These are phyloP conservation scores for Drosophila teissieri DNA, from an alignment of 1,140 invertebrate species.

Conservation along the genomic window DNA sequence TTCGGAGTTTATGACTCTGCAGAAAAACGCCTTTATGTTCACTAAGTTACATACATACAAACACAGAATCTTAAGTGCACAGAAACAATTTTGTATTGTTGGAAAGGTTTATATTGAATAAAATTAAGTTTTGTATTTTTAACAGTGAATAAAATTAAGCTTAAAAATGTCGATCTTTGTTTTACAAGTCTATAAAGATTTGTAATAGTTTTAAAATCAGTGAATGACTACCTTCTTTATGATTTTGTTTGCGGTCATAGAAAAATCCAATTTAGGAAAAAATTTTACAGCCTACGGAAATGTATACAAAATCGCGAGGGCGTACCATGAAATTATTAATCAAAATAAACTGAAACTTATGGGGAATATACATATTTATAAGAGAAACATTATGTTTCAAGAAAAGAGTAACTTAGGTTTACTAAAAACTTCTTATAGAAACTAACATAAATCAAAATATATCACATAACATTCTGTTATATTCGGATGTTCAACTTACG, in stretches of 20 bases:
- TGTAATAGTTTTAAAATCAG: no score
- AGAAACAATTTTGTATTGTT: slow-evolving; percentile 9
- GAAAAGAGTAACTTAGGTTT: no score
- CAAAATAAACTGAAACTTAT: neutral
- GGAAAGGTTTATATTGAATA: neutral
- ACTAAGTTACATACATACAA: slow-evolving; percentile 16
- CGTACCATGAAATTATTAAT: neutral
- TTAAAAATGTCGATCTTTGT: no score
- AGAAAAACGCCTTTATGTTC: slow-evolving; percentile 28
- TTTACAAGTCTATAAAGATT: no score
- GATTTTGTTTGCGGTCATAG: neutral
- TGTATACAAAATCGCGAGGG: neutral
- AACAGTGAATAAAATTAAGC: neutral
- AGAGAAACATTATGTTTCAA: no score
- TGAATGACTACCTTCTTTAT: neutral
- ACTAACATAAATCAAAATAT: neutral
- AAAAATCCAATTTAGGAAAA: neutral
- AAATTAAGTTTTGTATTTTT: neutral
- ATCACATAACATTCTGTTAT: slow-evolving; percentile 10
- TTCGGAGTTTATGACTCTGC: slow-evolving; percentile 43
- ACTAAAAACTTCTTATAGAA: neutral
- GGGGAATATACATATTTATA: neutral
- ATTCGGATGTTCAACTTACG: slow-evolving; percentile 48
- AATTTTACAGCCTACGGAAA: neutral
- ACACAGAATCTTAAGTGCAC: slow-evolving; percentile 16